These are phyloP conservation scores for Eutolmus rufibarbis DNA, from an alignment of 2,888 invertebrate species.

Conservation along the genomic window DNA sequence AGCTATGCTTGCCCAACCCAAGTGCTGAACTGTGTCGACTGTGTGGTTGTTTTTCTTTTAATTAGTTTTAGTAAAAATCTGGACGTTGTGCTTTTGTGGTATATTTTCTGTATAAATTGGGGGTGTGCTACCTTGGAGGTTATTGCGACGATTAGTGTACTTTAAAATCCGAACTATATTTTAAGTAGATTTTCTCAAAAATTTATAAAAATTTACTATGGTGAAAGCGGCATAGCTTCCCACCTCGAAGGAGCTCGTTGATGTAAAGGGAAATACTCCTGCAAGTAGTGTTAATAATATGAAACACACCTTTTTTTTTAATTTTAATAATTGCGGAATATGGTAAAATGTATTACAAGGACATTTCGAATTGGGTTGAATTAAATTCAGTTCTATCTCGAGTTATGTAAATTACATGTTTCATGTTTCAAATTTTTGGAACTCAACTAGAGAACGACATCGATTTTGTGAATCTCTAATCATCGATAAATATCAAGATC, in stretches of 20 bases:
- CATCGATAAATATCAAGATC: background rate
- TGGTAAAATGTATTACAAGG: background rate
- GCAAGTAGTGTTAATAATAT: background rate
- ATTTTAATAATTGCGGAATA: background rate
- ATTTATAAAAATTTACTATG: background rate
- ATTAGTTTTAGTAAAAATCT: background rate
- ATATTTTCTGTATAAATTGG: background rate
- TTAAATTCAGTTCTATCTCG: too few species aligned
- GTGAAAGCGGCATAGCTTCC: background rate
- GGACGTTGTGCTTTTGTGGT: background rate
- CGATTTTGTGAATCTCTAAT: too few species aligned
- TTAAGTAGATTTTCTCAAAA: background rate
- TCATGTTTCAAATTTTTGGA: too few species aligned
- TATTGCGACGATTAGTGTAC: background rate
- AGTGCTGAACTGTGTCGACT: background rate
- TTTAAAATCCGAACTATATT: background rate
- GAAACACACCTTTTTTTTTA: background rate
- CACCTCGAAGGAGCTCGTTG: background rate
- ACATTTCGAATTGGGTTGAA: background rate
- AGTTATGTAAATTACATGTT: too few species aligned
- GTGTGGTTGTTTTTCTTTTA: background rate
- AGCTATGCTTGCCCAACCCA: background rate
- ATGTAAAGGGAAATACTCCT: background rate
- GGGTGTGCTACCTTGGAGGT: background rate
- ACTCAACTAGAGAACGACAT: too few species aligned